Conservation (phyloP, 2,888 invertebrate genomes). For the Acronicta aceris region DNA sequence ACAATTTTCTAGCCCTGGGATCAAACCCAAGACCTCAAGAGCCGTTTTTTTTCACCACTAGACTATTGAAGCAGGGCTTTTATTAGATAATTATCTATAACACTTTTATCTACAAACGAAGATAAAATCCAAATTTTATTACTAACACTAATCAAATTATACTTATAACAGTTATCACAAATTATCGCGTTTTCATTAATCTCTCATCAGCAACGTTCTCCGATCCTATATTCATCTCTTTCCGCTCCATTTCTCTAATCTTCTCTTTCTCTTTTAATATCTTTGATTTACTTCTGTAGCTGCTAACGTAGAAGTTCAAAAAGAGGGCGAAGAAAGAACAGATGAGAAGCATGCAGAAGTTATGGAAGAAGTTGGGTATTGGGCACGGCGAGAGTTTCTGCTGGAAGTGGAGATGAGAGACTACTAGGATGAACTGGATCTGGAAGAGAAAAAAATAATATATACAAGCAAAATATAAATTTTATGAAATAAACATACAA, state of each 20-base stretch:
- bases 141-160: conserved; percentile 4
- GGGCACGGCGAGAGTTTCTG: conserved; percentile 81
- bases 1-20: no score
- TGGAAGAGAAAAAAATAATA: conserved; percentile 52
- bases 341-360: conserved; percentile 88
- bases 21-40: no score
- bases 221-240: conserved; percentile 25
- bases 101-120: background rate
- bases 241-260: conserved; percentile 21
- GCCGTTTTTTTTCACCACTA: no score
- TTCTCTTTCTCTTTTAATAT: conserved; percentile 47
- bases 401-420: conserved; percentile 78
- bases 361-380: conserved; percentile 85
- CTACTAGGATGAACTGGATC: conserved; percentile 82
- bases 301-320: conserved; percentile 89
- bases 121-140: conserved; percentile 16
- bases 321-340: conserved; percentile 91
- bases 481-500: no score
- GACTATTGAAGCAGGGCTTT: background rate
- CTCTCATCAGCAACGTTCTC: conserved; percentile 32
- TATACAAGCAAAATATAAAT: background rate
- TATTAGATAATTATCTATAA: no score
- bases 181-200: conserved; percentile 43
- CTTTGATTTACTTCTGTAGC: conserved; percentile 65
- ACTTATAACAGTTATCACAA: background rate